phyloP scores from a whole-genome alignment of 2,113 vertebrate genomes.

The Blennius ocellaris region DNA sequence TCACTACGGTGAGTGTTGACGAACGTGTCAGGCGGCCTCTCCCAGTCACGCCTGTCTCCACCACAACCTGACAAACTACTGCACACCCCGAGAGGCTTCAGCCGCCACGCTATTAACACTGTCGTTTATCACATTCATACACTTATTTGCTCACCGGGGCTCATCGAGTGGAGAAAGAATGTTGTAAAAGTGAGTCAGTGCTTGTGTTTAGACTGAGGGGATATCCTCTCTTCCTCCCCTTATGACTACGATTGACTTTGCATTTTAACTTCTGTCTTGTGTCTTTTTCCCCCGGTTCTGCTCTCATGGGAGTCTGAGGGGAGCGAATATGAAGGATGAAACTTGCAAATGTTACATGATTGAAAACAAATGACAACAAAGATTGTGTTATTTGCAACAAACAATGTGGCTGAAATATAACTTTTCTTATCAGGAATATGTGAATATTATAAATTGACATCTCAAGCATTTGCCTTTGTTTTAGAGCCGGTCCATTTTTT shows the following conservation, averaged over 20 bases:
- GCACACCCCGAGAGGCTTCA: not conserved
- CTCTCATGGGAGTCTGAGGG: constrained; percentile 65
- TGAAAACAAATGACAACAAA: constrained; percentile 13
- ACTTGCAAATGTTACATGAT: constrained; percentile 1
- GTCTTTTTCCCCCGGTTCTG: constrained; percentile 49
- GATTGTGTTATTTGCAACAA: not conserved
- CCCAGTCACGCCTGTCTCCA: constrained; percentile 72
- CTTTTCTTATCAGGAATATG: no score
- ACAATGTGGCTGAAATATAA: no score
- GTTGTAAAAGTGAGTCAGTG: not conserved
- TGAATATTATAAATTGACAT: no score
- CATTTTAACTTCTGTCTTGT: constrained; percentile 41
- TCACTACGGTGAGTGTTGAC: constrained; percentile 57
- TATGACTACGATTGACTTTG: constrained; percentile 67
- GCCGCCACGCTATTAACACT: no score
- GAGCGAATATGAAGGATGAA: constrained; percentile 31
- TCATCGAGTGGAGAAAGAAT: no score
- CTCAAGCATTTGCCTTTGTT: no score
- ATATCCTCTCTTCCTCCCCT: constrained; percentile 26
- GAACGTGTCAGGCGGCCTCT: constrained; percentile 63
- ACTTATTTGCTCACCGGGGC: no score
- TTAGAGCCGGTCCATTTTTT: no score
- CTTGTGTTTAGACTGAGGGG: constrained; percentile 12
- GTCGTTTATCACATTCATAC: no score
- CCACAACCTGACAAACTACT: constrained; percentile 54